Conservation (phyloP, 2,888 invertebrate genomes). For the Mesorhabditis spiculigera region DNA sequence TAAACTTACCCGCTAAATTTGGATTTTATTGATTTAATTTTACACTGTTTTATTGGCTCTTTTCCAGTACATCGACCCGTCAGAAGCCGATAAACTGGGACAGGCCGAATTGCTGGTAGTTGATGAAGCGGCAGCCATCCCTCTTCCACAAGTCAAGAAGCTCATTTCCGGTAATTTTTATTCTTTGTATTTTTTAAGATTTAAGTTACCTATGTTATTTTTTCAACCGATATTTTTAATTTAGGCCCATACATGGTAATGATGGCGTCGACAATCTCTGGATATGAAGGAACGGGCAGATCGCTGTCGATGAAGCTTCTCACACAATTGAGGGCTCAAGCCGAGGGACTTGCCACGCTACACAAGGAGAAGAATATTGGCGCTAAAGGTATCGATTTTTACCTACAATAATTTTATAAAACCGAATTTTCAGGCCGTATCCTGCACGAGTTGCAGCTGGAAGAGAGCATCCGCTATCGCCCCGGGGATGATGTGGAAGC, state of each 20-base stretch:
- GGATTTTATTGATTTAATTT: background rate
- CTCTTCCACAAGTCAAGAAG: slow-evolving; percentile 79
- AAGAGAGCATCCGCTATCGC: slow-evolving; percentile 91
- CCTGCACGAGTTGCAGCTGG: slow-evolving; percentile 69
- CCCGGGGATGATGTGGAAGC: slow-evolving; percentile 67
- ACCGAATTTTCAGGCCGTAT: slow-evolving; percentile 32
- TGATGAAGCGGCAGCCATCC: slow-evolving; percentile 98
- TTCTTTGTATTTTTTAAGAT: slow-evolving; percentile 6
- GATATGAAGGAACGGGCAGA: slow-evolving; percentile 80
- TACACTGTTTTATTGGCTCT: slow-evolving; percentile 5
- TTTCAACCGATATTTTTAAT: slow-evolving; percentile 9
- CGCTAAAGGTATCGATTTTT: slow-evolving; percentile 21
- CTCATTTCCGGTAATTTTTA: slow-evolving; percentile 42
- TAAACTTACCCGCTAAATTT: background rate
- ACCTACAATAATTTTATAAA: background rate
- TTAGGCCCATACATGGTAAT: slow-evolving; percentile 64
- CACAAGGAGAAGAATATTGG: slow-evolving; percentile 23
- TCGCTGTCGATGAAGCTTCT: slow-evolving; percentile 90
- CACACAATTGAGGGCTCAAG: slow-evolving; percentile 72
- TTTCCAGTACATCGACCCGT: slow-evolving; percentile 85
- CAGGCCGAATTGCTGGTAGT: slow-evolving; percentile 92
- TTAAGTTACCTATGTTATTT: background rate
- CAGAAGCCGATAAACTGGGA: slow-evolving; percentile 79
- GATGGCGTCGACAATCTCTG: slow-evolving; percentile 92
- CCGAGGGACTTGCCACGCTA: slow-evolving; percentile 24